These are phyloP conservation scores for Orchesella flavescens DNA, from an alignment of 2,888 invertebrate species.

Conservation along the genomic window DNA sequence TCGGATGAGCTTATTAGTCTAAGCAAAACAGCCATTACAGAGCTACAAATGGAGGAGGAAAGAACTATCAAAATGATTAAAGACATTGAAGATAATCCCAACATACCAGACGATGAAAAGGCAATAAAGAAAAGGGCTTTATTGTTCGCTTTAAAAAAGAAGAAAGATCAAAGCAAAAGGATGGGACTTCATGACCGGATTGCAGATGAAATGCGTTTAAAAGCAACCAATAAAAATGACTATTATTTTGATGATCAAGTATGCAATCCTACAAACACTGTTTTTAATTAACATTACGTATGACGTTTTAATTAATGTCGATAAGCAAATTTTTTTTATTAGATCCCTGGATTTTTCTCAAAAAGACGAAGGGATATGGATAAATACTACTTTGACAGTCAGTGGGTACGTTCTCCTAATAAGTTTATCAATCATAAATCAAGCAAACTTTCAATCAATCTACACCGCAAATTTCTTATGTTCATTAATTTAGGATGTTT, in stretches of 20 bases:
- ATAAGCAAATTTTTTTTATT: no score
- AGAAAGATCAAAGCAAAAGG: neutral
- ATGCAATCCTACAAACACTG: neutral
- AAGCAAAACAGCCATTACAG: neutral
- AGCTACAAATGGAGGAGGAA: conserved; percentile 19
- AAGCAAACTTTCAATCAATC: neutral
- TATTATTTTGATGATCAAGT: conserved; percentile 57
- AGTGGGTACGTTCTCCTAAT: conserved; percentile 30
- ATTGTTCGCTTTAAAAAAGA: conserved; percentile 20
- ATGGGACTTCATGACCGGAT: conserved; percentile 10
- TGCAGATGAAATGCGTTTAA: conserved; percentile 32
- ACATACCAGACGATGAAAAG: conserved; percentile 26
- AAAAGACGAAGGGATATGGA: conserved; percentile 24
- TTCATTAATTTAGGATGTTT: conserved; percentile 30
- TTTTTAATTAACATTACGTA: no score
- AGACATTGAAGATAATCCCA: conserved; percentile 31
- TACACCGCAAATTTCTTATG: neutral
- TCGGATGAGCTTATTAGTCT: conserved; percentile 1
- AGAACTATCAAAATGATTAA: neutral
- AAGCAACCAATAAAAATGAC: conserved; percentile 33
- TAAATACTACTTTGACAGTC: conserved; percentile 54
- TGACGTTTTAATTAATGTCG: no score
- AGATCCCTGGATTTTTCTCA: conserved; percentile 52
- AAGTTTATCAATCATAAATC: neutral
- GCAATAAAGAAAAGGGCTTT: conserved; percentile 21